Evolutionary conservation across 1,140 invertebrate genomes (phyloP), one percentile per base, ranked within the genome.

Genomic region (Wasmannia auropunctata): DNA sequence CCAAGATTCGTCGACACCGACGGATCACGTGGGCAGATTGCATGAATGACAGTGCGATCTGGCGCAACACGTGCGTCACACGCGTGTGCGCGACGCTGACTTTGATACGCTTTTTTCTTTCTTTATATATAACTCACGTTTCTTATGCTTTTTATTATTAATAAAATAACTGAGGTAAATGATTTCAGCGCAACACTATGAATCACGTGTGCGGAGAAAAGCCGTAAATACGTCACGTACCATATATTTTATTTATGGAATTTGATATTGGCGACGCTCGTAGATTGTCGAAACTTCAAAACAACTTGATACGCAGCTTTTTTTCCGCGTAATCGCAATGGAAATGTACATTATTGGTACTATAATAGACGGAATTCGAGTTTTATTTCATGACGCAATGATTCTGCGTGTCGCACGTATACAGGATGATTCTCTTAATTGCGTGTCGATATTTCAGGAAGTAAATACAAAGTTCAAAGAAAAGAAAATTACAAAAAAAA

Each of bases 1-100:
- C 56, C 56, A 46, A 77, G 37, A 62, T 22, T n/a, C 16, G 56
- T 16, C 37, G 51, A 75, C 28, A 72, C 31, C 49, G 28, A n/a
- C 31, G 5, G 19, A 62, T 76, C 74, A 43, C 56, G 56, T 63
- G 37, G 40, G 2, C 16, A n/a, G 49, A 54, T 74, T 74, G n/a
- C 56, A 43, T 43, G 56, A 65, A 34, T 49, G 56, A 62, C 43
- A 67, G 11, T 49, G 75, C 40, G 14, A 79, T 22, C 28, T 65
- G 14, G 14, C n/a, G 58, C 10, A 22, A 49, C 56, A 79, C 58
- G 31, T 80, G 43, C 34, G 28, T 72, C 25, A 37, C 51, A 40
- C 63, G 63, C 37, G 37, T 16, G 63, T 14, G 37, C 37, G 37
- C 37, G 11, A 16, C 14, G 6, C 11, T 25, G 5, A 10, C 4